These are phyloP conservation scores for Phyllotis vaccarum DNA, from an alignment of 2,797 vertebrate genomes.

Conservation along the genomic window DNA sequence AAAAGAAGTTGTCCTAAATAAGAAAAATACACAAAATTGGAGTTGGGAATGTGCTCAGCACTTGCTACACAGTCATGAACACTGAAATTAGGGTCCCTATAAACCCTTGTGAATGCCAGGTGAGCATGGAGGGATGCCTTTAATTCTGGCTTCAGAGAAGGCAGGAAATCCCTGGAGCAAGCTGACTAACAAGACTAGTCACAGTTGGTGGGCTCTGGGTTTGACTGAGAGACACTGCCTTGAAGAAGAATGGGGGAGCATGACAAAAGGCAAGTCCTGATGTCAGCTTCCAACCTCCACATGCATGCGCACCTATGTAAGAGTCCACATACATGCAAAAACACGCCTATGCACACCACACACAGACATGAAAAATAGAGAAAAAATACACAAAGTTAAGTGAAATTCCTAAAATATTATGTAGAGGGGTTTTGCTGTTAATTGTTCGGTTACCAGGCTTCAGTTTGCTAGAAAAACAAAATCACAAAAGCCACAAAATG, in stretches of 20 bases:
- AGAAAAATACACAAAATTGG: constrained; percentile 4
- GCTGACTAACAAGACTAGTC: not conserved
- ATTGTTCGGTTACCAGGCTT: not conserved
- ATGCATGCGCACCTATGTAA: not conserved
- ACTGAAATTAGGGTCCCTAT: not conserved
- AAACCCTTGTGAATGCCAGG: not conserved
- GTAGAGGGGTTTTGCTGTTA: not conserved
- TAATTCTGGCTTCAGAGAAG: not conserved
- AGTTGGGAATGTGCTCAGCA: not conserved
- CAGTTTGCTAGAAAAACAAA: constrained; percentile 5
- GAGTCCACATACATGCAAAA: not conserved
- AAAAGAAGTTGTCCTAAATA: not conserved
- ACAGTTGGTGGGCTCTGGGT: not conserved
- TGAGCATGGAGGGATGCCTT: not conserved
- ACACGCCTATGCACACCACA: no score
- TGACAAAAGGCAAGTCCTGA: not conserved
- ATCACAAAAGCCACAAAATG: not conserved
- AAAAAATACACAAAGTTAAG: not conserved
- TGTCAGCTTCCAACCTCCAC: not conserved
- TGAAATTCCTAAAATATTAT: not conserved
- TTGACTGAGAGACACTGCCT: not conserved
- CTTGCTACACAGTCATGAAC: not conserved
- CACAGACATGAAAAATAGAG: not conserved
- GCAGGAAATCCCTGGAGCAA: not conserved
- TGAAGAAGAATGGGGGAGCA: not conserved